Evolutionary conservation across 1,140 invertebrate species (phyloP).

Genomic region (Caenorhabditis latens): DNA sequence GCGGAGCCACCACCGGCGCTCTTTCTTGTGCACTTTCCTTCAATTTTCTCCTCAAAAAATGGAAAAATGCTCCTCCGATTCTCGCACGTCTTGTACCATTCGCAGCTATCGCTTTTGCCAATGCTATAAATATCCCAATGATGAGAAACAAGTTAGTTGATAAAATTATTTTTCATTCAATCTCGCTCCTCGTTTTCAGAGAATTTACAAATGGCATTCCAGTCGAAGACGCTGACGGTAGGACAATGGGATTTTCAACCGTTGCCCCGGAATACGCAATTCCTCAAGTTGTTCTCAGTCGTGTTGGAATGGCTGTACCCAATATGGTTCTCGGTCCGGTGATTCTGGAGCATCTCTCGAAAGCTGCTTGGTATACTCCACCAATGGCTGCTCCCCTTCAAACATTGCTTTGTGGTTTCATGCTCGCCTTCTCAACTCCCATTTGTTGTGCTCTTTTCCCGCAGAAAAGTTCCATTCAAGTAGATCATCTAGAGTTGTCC

Average conservation of each 20-base stretch:
- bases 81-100: constrained; percentile 84
- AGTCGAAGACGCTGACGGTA: constrained; percentile 79
- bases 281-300: constrained; percentile 86
- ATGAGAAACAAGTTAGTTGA: constrained; percentile 83
- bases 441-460: constrained; percentile 77
- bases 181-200: constrained; percentile 61
- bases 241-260: constrained; percentile 81
- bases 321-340: constrained; percentile 82
- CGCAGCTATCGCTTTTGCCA: constrained; percentile 88
- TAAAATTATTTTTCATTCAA: neutral
- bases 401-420: constrained; percentile 65
- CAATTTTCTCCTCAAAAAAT: constrained; percentile 80
- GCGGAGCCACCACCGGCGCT: constrained; percentile 90
- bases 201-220: constrained; percentile 79
- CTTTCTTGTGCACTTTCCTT: constrained; percentile 88
- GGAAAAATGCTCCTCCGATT: constrained; percentile 70
- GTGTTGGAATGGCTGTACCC: constrained; percentile 89
- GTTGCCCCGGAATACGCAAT: constrained; percentile 86
- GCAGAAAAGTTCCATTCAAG: constrained; percentile 69
- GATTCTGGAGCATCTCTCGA: constrained; percentile 23
- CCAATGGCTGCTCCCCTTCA: constrained; percentile 65
- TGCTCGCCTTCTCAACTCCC: constrained; percentile 70
- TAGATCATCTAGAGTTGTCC: constrained; percentile 44
- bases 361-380: constrained; percentile 16
- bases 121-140: constrained; percentile 91